Evolutionary conservation across 2,113 vertebrate species (phyloP).

Genomic region (Thermophis baileyi): DNA sequence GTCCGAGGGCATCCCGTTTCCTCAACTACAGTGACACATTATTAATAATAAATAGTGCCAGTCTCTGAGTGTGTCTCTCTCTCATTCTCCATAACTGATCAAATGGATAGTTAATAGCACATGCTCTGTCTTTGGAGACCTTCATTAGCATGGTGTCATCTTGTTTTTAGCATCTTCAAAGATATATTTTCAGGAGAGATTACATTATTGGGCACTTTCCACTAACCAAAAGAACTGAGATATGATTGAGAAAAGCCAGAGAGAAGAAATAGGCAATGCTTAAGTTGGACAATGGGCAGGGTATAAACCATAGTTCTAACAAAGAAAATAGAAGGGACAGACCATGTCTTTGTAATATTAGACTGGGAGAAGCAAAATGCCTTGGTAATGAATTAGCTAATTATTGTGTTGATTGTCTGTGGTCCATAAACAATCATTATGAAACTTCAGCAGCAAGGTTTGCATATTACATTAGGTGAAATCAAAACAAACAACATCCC

Average conservation of each 20-base stretch:
- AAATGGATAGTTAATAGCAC: background rate
- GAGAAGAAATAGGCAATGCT: background rate
- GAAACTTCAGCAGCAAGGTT: background rate
- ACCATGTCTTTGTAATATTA: background rate
- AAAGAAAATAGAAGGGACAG: background rate
- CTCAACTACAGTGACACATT: slow-evolving; percentile 58
- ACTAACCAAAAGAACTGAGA: background rate
- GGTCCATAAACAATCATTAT: background rate
- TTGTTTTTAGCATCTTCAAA: background rate
- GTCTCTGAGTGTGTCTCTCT: background rate
- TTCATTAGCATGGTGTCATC: background rate
- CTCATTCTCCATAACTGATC: background rate
- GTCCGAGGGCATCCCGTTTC: slow-evolving; percentile 57
- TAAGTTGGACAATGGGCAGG: background rate
- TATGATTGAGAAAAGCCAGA: background rate
- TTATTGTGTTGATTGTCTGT: background rate
- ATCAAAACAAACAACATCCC: background rate
- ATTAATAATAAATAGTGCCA: slow-evolving; percentile 56
- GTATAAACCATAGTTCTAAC: background rate
- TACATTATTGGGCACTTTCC: background rate
- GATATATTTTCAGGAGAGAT: background rate
- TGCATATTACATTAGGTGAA: background rate
- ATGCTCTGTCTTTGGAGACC: background rate
- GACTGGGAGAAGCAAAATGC: background rate
- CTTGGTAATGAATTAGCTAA: background rate